Percentiles rank a stretch among this genome's conserved stretches.
phyloP scores from a whole-genome alignment of 2,888 invertebrate species.

The Acrobasis suavella region DNA sequence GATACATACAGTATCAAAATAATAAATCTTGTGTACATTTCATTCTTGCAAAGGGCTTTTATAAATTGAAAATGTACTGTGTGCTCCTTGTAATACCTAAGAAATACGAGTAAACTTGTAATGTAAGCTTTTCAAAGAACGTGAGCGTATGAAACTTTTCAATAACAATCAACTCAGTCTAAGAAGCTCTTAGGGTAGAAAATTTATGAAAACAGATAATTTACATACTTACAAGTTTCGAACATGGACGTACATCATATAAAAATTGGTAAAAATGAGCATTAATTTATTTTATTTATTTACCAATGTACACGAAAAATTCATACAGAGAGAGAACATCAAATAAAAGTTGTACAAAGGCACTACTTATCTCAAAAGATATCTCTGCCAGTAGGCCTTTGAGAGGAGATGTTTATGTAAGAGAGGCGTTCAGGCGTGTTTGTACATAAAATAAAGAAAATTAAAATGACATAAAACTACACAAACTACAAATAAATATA shows the following conservation, averaged over 20 bases:
- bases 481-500: too few relatives aligned
- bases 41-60: not conserved
- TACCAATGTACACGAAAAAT: too few relatives aligned
- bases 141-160: constrained; percentile 13
- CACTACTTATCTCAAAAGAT: too few relatives aligned
- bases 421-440: too few relatives aligned
- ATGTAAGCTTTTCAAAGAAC: constrained; percentile 10
- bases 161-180: constrained; percentile 16
- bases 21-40: not conserved
- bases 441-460: too few relatives aligned
- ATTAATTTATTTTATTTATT: too few relatives aligned
- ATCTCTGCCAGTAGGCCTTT: too few relatives aligned
- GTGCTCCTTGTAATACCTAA: not conserved
- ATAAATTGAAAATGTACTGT: not conserved
- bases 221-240: constrained; percentile 3
- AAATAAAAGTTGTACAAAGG: too few relatives aligned
- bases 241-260: not conserved
- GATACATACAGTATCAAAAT: too few relatives aligned
- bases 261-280: not conserved
- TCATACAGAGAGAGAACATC: too few relatives aligned
- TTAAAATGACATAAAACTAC: too few relatives aligned
- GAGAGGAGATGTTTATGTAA: too few relatives aligned
- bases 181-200: constrained; percentile 9
- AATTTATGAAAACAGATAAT: constrained; percentile 16
- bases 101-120: constrained; percentile 15